Percentiles rank a stretch among this genome's conserved stretches.
Evolutionary conservation across 2,113 vertebrate genomes (phyloP).

Genomic region (Crotalus helleri): DNA sequence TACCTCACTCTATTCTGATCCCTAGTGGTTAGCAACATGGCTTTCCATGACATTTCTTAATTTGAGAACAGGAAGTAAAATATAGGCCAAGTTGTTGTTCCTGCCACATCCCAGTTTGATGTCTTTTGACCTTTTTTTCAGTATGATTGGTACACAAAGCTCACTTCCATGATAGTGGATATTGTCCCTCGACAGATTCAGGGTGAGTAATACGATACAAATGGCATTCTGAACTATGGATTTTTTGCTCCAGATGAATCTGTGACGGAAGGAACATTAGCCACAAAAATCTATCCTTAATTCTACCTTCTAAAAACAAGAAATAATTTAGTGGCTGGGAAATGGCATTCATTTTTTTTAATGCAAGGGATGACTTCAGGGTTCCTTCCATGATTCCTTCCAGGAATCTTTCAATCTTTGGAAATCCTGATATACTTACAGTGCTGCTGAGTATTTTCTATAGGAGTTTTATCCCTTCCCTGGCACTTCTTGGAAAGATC

Average conservation of each 20-base stretch:
- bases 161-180: slow-evolving; percentile 83
- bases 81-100: neutral
- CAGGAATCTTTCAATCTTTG: neutral
- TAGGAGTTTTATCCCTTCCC: neutral
- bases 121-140: slow-evolving; percentile 55
- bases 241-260: neutral
- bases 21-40: neutral
- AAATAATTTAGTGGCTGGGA: neutral
- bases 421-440: neutral
- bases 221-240: neutral
- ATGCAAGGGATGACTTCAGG: neutral
- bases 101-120: neutral
- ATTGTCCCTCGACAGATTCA: slow-evolving; percentile 73
- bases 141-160: slow-evolving; percentile 93
- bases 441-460: neutral
- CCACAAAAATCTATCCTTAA: neutral
- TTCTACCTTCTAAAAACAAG: neutral
- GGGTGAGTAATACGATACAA: slow-evolving; percentile 60
- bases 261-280: neutral
- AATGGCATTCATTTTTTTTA: neutral
- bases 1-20: neutral
- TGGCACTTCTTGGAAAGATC: neutral
- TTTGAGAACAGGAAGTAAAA: neutral
- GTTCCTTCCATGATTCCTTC: neutral
- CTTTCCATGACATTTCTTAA: neutral